Evolutionary conservation across 2,113 vertebrate genomes (phyloP).

Genomic region (Chloroceryle aenea): DNA sequence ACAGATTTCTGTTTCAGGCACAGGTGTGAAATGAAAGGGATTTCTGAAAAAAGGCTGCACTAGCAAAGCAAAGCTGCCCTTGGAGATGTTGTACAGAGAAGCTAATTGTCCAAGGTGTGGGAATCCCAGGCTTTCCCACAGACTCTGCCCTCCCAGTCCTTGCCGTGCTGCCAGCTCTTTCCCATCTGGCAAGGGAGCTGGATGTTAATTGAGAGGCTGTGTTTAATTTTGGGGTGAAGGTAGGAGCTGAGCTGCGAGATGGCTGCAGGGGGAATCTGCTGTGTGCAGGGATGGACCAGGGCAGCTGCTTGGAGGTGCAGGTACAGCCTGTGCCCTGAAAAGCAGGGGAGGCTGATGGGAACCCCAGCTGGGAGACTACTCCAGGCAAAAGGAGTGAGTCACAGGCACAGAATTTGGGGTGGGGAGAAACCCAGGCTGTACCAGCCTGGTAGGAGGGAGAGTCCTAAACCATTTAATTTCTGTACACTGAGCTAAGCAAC

Average conservation of each 20-base stretch:
- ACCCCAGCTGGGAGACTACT: neutral
- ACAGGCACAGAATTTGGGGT: neutral
- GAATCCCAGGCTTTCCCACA: conserved; percentile 24
- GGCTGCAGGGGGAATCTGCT: neutral
- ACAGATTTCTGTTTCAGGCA: neutral
- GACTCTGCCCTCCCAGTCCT: neutral
- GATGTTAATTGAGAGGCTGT: neutral
- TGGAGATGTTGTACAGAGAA: neutral
- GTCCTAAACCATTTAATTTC: neutral
- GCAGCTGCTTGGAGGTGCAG: neutral
- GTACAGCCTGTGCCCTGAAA: neutral
- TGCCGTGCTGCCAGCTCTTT: neutral
- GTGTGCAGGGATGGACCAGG: neutral
- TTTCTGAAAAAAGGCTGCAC: neutral
- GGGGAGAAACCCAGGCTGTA: neutral
- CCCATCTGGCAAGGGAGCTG: neutral
- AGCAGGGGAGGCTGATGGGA: neutral
- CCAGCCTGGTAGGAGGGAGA: neutral
- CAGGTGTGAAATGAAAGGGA: neutral
- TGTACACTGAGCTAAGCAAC: neutral
- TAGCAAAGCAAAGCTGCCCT: neutral
- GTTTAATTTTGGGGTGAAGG: neutral
- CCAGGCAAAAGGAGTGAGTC: neutral
- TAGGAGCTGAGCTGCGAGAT: neutral
- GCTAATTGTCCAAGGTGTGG: neutral